Evolutionary conservation across 92 coral and sea anemone genomes (phyloP), one percentile per base, ranked within the genome.

Genomic region (Epizoanthus illoricatus): DNA sequence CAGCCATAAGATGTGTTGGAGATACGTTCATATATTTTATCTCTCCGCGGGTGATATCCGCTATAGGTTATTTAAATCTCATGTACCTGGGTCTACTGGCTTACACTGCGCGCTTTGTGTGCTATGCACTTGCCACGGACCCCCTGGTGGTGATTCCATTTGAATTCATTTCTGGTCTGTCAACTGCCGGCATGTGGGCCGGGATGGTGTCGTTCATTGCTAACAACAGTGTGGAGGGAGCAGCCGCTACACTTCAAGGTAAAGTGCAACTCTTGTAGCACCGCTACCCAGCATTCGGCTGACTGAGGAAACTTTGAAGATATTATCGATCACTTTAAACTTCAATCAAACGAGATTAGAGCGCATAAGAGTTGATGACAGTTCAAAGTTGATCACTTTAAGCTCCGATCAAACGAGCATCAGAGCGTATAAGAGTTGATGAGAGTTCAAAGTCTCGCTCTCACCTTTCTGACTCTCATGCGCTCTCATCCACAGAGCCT

Each of bases 141-240:
- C 84, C 94, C 2, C 85, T 91, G 91, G 81, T 60, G 64, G 87
- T 87, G 54, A 80, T 90, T 47, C 72, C 83, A 52, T 84, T 90
- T 73, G 94, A 90, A 49, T 69, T 89, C 20, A 69, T 90, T 85
- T 90, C 94, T 60, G 94, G 94, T 43, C 74, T 90, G 52, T 88
- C 91, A 2, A 87, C 91, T 43, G 94, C 94, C 16, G 94, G 91
- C 13, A 79, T 84, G 61, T 90, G 94, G 94, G 88, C 94, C 3
- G 94, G 87, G 49, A 87, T 90, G 66, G 88, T 90, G 85, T 69
- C 94, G 33, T 89, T 80, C 62, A 84, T 90, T 54, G 91, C 89
- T 43, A 70, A 75, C 41, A 84, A 87, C 66, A 73, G 78, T 24
- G 86, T 87, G 49, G 90, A 87, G 10, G 87, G 90, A 43, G 87